Conservation (phyloP, 2,113 vertebrate genomes). For the Azemiops feae region DNA sequence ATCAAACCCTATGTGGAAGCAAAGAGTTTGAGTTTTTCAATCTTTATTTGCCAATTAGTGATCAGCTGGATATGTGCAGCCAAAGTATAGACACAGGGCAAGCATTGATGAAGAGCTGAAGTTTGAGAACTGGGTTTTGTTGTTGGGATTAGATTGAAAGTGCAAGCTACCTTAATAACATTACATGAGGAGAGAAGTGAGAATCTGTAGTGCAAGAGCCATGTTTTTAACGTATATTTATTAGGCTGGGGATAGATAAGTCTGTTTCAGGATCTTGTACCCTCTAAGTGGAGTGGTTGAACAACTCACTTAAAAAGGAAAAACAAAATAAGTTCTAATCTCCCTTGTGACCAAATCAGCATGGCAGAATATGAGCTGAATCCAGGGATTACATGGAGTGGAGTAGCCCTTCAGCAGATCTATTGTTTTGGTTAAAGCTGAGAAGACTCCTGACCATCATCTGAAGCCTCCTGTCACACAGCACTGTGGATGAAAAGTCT, state of each 20-base stretch:
- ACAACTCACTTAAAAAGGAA: background rate
- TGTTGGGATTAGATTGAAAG: background rate
- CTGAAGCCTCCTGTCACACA: background rate
- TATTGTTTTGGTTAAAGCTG: background rate
- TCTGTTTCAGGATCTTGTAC: background rate
- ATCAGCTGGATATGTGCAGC: background rate
- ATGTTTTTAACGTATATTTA: background rate
- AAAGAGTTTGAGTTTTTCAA: background rate
- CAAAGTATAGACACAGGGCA: background rate
- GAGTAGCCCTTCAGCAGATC: background rate
- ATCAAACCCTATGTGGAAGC: background rate
- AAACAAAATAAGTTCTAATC: background rate
- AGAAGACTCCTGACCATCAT: background rate
- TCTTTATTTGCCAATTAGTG: background rate
- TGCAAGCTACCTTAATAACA: background rate
- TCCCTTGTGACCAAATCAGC: background rate
- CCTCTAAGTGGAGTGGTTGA: background rate
- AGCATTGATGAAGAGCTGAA: background rate
- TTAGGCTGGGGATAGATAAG: background rate
- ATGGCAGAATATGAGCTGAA: background rate
- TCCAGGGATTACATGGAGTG: background rate
- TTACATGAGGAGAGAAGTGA: background rate
- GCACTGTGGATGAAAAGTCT: background rate
- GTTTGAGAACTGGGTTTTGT: background rate
- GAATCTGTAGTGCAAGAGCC: background rate